phyloP scores from a whole-genome alignment of 2,888 invertebrate species.

The Actias luna region DNA sequence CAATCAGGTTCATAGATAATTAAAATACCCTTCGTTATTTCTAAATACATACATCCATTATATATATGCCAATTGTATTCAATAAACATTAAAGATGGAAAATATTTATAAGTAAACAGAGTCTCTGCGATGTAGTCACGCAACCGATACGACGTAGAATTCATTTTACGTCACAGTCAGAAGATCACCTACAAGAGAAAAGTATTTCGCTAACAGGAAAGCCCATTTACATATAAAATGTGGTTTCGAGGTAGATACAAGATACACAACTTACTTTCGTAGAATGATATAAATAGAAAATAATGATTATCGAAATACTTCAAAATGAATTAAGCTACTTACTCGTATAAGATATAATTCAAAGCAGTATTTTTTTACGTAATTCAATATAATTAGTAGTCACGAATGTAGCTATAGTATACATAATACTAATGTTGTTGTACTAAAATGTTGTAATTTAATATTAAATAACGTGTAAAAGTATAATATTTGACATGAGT shows the following conservation, averaged over 20 bases:
- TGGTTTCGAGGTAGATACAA: slow-evolving; percentile 33
- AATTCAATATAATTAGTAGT: too few species aligned
- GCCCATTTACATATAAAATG: slow-evolving; percentile 65
- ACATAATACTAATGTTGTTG: too few species aligned
- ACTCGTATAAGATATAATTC: too few species aligned
- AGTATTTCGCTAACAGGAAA: slow-evolving; percentile 62
- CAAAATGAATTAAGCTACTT: too few species aligned
- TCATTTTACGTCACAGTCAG: slow-evolving; percentile 58
- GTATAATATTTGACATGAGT: background rate
- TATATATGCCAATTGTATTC: slow-evolving; percentile 24
- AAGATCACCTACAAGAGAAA: slow-evolving; percentile 56
- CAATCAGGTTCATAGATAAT: background rate
- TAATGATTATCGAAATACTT: background rate
- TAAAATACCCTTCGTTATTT: background rate
- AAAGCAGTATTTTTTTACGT: too few species aligned
- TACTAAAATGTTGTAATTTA: too few species aligned
- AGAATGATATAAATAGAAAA: slow-evolving; percentile 16
- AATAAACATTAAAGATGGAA: slow-evolving; percentile 25
- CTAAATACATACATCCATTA: slow-evolving; percentile 21
- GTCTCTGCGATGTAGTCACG: slow-evolving; percentile 38
- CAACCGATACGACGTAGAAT: slow-evolving; percentile 49
- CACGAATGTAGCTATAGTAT: too few species aligned
- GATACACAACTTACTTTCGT: slow-evolving; percentile 21
- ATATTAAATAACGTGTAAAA: too few species aligned
- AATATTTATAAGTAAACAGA: slow-evolving; percentile 12